Conservation (phyloP, 1,140 invertebrate species). For the Drosophila micromelanica region DNA sequence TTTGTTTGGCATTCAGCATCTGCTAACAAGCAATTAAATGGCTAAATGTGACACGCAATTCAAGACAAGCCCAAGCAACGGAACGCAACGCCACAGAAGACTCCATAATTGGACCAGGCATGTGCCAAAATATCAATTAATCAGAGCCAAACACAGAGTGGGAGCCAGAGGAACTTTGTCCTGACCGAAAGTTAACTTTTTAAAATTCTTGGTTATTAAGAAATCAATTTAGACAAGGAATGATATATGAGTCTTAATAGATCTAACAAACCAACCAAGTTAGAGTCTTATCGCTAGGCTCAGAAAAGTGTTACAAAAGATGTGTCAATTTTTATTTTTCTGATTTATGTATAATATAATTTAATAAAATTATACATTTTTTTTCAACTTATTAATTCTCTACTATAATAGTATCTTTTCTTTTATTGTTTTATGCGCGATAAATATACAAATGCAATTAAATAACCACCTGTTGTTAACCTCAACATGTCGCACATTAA, state of each 20-base stretch:
- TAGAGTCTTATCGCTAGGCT: too few relatives aligned
- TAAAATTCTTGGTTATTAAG: too few relatives aligned
- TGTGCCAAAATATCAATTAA: constrained; percentile 69
- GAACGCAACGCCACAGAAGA: constrained; percentile 13
- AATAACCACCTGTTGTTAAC: constrained; percentile 18
- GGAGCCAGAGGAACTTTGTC: background rate
- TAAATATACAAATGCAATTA: constrained; percentile 12
- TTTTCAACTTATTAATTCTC: too few relatives aligned
- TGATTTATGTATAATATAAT: too few relatives aligned
- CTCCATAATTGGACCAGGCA: constrained; percentile 34
- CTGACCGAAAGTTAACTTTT: background rate
- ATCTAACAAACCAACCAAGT: too few relatives aligned
- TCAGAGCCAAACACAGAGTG: constrained; percentile 16
- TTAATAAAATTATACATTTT: too few relatives aligned
- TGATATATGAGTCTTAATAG: too few relatives aligned
- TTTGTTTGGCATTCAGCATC: constrained; percentile 68
- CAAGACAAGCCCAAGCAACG: constrained; percentile 1
- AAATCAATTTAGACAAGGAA: too few relatives aligned
- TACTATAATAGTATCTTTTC: background rate
- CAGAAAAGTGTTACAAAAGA: too few relatives aligned
- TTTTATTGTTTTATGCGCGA: background rate
- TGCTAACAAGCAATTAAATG: constrained; percentile 72
- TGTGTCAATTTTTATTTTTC: too few relatives aligned
- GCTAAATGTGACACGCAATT: constrained; percentile 61
- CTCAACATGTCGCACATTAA: constrained; percentile 24